Base-by-base conservation (phyloP, 2,113 vertebrate species). In the Myrmecobius fasciatus region DNA sequence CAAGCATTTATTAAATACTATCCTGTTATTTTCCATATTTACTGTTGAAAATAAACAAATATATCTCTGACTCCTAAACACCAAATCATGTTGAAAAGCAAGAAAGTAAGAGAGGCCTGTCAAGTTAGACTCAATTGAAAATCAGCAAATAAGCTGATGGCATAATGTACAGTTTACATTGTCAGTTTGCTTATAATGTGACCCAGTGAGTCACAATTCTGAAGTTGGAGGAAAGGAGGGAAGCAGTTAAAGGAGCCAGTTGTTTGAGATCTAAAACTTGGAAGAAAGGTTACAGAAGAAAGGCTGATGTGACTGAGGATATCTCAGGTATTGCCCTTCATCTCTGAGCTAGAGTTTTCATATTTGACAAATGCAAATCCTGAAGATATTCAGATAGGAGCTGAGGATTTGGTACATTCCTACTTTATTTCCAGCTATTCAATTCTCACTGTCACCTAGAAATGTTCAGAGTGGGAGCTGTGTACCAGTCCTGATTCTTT, bases 331-430 rank as follows among this genome's bases (percentile, higher is more conserved):
- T 92, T 54, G 92, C n/a, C 48, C 0, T 8, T 48, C n/a, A 46
- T 92, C 97, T 91, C 46, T 52, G 90, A 93, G 51, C 51, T 96
- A 25, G 91, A 94, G 43, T 95, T 96, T 96, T 95, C 89, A 36
- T 91, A 96, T 94, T 97, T 97, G 95, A 97, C 89, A 95, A 97
- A 96, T 94, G 91, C 92, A 95, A 97, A 95, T 95, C 88, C 91
- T 91, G 92, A 14, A 94, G 92, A 94, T 96, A 92, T 90, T 94
- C 31, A 92, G 94, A 96, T 94, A 93, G 24, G 92, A 96, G 49
- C 0, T 17, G 90, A 93, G 89, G 93, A 94, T 93, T 95, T 95
- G 88, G 60, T 90, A 67, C 22, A 91, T 25, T 20, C 89, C 12
- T 10, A 88, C 26, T 54, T 28, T 93, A 94, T 94, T 93, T 95